A percentile compares a stretch with the other conserved stretches of the same genome.
These are phyloP conservation scores for Muschampia plurimacula DNA, from an alignment of 2,888 invertebrate species.

Conservation along the genomic window DNA sequence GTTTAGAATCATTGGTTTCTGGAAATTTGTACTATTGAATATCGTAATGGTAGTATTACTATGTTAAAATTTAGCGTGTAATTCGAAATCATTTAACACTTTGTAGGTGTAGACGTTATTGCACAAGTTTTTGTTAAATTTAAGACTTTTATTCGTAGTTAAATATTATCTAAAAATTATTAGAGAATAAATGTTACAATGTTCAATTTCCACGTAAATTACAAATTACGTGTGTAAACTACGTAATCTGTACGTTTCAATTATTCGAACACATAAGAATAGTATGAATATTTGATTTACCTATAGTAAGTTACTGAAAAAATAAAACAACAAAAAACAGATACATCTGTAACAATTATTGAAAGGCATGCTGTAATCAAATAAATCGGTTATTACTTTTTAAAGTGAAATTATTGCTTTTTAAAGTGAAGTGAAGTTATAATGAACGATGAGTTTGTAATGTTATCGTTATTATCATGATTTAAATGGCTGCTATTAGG, in stretches of 20 bases:
- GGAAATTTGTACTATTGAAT: constrained; percentile 40
- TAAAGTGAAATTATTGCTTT: neutral
- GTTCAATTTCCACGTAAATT: constrained; percentile 25
- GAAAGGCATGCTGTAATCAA: constrained; percentile 9
- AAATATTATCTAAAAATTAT: constrained; percentile 54
- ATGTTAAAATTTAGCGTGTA: constrained; percentile 52
- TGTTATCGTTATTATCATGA: constrained; percentile 1
- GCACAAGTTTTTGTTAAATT: constrained; percentile 74
- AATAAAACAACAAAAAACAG: neutral
- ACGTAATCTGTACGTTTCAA: neutral
- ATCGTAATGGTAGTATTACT: constrained; percentile 19
- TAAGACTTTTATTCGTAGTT: constrained; percentile 62
- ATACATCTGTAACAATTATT: neutral
- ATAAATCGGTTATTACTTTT: constrained; percentile 2
- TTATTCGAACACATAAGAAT: constrained; percentile 1
- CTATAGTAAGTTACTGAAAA: neutral
- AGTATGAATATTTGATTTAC: neutral
- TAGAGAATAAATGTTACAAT: constrained; percentile 46
- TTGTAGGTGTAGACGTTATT: constrained; percentile 78
- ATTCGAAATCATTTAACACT: constrained; percentile 69
- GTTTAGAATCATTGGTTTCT: constrained; percentile 44
- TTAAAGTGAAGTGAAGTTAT: neutral
- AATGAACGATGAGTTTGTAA: neutral
- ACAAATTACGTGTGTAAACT: neutral
- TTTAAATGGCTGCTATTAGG: no score